These are phyloP conservation scores for Drosophila sordidula DNA, from an alignment of 2,888 invertebrate species.

Conservation along the genomic window DNA sequence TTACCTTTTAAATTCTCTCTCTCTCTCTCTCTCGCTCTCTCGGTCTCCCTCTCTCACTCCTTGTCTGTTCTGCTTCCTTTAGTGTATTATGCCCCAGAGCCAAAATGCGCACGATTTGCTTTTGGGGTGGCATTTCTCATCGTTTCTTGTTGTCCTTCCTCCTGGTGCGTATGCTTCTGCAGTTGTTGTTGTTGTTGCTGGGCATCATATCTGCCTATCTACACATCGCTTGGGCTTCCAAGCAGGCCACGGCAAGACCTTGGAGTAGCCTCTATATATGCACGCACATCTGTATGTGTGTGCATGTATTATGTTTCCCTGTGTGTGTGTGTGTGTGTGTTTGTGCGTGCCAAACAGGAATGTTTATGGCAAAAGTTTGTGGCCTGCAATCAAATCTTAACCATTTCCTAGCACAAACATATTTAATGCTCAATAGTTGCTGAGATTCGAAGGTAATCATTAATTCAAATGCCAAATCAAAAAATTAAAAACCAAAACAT, in stretches of 20 bases:
- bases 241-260: slow-evolving; percentile 73
- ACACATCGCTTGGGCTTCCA: slow-evolving; percentile 61
- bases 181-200: slow-evolving; percentile 48
- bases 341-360: slow-evolving; percentile 62
- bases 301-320: slow-evolving; percentile 7
- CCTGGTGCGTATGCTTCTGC: slow-evolving; percentile 49
- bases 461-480: slow-evolving; percentile 9
- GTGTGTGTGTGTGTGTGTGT: slow-evolving; percentile 7
- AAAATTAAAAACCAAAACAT: slow-evolving; percentile 1
- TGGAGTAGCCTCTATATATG: slow-evolving; percentile 53
- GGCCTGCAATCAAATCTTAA: slow-evolving; percentile 49
- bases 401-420: slow-evolving; percentile 18
- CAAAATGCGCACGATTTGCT: slow-evolving; percentile 66
- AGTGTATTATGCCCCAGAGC: slow-evolving; percentile 70
- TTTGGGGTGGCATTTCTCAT: slow-evolving; percentile 74
- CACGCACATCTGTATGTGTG: not conserved
- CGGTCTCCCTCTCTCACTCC: slow-evolving; percentile 15
- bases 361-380: slow-evolving; percentile 54
- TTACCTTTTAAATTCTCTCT: slow-evolving; percentile 23
- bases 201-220: slow-evolving; percentile 63
- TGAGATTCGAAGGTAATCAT: slow-evolving; percentile 8
- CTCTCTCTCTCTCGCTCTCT: slow-evolving; percentile 12
- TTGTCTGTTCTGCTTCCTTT: slow-evolving; percentile 35
- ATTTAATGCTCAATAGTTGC: slow-evolving; percentile 10
- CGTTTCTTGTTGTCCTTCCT: slow-evolving; percentile 37